A percentile compares a stretch with the other conserved stretches of the same genome.
These are phyloP conservation scores for Galagoides demidoff DNA, from an alignment of 2,797 vertebrate genomes.

Conservation along the genomic window DNA sequence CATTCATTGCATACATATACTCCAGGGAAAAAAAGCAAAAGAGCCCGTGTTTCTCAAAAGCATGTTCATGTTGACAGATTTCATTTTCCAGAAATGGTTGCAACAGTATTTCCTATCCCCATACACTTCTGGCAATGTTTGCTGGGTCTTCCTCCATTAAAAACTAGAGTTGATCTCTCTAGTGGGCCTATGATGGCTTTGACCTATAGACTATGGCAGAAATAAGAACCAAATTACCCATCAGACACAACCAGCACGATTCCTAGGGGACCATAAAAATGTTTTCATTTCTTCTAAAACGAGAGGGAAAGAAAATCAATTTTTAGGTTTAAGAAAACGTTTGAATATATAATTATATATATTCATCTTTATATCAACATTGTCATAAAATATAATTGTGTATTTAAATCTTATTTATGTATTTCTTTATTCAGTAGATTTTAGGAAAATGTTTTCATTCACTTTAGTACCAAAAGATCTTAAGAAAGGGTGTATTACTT, in stretches of 20 bases:
- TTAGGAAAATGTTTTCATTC: neutral
- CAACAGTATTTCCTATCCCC: neutral
- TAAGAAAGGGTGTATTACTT: neutral
- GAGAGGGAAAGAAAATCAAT: neutral
- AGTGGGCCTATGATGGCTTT: neutral
- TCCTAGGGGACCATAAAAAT: neutral
- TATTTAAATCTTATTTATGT: neutral
- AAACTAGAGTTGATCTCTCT: neutral
- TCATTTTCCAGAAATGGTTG: constrained; percentile 5
- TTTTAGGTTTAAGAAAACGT: neutral
- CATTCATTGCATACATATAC: neutral
- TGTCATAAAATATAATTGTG: neutral
- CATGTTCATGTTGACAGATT: neutral
- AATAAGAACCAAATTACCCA: neutral
- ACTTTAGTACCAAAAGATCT: neutral
- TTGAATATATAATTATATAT: neutral
- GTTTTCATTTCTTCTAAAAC: neutral
- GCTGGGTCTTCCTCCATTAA: neutral
- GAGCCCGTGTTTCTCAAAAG: neutral
- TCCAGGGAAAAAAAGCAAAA: neutral
- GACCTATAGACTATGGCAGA: neutral
- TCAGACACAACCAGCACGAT: neutral
- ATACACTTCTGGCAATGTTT: neutral
- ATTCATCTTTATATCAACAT: neutral
- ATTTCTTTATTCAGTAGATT: neutral